Evolutionary conservation across 1,140 invertebrate species (phyloP).

Genomic region (Musca domestica): DNA sequence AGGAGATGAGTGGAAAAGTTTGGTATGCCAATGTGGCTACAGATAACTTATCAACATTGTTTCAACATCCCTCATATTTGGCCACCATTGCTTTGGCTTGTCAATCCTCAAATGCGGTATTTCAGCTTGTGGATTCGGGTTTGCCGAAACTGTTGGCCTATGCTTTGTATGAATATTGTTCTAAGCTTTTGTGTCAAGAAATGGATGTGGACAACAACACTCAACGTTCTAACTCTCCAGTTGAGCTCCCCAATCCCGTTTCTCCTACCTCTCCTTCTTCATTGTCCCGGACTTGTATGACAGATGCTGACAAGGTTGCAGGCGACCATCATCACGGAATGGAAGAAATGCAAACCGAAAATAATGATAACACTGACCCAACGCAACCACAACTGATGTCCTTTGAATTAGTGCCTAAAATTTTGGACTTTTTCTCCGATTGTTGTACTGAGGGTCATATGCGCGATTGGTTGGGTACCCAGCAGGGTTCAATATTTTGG

Average conservation of each 20-base stretch:
- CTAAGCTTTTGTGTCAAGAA: conserved; percentile 31
- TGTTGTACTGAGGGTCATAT: conserved; percentile 76
- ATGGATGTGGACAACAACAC: neutral
- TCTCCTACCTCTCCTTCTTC: neutral
- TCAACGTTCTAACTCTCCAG: neutral
- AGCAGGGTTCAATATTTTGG: conserved; percentile 80
- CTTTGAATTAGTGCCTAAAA: conserved; percentile 56
- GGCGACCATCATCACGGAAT: conserved; percentile 30
- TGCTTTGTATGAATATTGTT: conserved; percentile 61
- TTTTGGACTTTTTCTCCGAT: conserved; percentile 79
- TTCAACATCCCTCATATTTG: conserved; percentile 65
- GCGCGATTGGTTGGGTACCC: conserved; percentile 81
- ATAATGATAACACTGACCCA: conserved; percentile 23
- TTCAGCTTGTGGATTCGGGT: conserved; percentile 72
- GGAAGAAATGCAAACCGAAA: neutral
- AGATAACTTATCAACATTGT: conserved; percentile 55
- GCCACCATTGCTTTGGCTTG: conserved; percentile 72
- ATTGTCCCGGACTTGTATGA: conserved; percentile 36
- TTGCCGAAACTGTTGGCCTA: conserved; percentile 67
- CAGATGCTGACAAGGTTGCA: conserved; percentile 57
- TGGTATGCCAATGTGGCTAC: conserved; percentile 58
- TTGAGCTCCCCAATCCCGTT: neutral
- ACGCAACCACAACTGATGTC: conserved; percentile 25
- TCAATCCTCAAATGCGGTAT: conserved; percentile 71
- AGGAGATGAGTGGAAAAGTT: conserved; percentile 59